These are phyloP conservation scores for Hyperoplus lanceolatus DNA, from an alignment of 2,797 vertebrate genomes.

Conservation along the genomic window DNA sequence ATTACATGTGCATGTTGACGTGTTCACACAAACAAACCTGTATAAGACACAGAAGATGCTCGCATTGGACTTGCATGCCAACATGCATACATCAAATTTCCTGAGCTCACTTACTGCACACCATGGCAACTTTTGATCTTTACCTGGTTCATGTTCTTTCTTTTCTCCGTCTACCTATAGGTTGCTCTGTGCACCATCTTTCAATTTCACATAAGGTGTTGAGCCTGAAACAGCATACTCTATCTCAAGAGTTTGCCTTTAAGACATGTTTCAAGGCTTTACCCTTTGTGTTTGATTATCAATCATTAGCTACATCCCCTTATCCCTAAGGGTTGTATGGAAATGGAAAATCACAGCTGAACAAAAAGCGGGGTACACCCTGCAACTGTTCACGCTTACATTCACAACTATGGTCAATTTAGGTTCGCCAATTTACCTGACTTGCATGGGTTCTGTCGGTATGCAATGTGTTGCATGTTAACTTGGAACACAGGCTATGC, in stretches of 20 bases:
- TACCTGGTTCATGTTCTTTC: conserved; percentile 1
- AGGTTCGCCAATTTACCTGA: not conserved
- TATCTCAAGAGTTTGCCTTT: not conserved
- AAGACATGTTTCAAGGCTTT: conserved; percentile 1
- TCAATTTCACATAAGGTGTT: conserved; percentile 11
- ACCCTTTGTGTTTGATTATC: not conserved
- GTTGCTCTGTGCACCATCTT: not conserved
- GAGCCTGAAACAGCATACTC: not conserved
- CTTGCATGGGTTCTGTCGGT: conserved; percentile 3
- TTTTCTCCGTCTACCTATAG: conserved; percentile 10
- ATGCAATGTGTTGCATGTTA: conserved; percentile 48
- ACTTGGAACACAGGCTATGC: not conserved
- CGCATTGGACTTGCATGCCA: conserved; percentile 39
- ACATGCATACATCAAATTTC: conserved; percentile 18
- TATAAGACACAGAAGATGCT: not conserved
- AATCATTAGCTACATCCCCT: not conserved
- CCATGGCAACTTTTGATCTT: not conserved
- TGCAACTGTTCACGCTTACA: not conserved
- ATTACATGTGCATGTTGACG: not conserved
- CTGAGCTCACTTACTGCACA: conserved; percentile 1
- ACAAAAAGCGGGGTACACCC: not conserved
- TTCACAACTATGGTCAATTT: not conserved
- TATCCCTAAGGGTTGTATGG: not conserved
- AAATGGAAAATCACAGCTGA: not conserved
- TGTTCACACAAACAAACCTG: not conserved